Conservation (phyloP, 2,797 vertebrate species). For the Sebastes dallii region DNA sequence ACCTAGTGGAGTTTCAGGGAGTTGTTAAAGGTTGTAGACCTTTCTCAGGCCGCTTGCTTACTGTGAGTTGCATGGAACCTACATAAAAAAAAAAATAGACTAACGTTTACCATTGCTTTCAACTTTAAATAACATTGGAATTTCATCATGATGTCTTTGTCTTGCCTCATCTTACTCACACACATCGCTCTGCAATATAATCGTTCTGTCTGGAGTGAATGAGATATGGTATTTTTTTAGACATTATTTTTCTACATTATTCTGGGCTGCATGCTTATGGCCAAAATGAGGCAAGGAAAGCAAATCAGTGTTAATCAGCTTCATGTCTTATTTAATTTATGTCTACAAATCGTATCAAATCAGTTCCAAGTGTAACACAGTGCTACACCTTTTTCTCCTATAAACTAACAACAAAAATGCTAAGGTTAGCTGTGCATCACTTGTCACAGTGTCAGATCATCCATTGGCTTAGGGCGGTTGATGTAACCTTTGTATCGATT, state of each 20-base stretch:
- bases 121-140: conserved; percentile 10
- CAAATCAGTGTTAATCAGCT: background rate
- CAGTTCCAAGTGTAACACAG: background rate
- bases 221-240: background rate
- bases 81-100: background rate
- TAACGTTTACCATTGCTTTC: background rate
- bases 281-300: background rate
- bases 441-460: background rate
- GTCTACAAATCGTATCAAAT: background rate
- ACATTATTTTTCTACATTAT: background rate
- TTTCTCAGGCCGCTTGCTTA: background rate
- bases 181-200: background rate
- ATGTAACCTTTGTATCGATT: conserved; percentile 47
- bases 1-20: background rate
- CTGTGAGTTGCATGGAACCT: background rate
- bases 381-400: background rate
- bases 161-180: conserved; percentile 9
- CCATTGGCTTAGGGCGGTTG: background rate
- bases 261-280: background rate
- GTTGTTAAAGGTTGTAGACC: background rate
- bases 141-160: conserved; percentile 12
- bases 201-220: background rate
- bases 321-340: background rate
- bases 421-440: background rate
- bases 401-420: background rate